Base-by-base conservation (phyloP, 2,797 vertebrate species). In the Sebastes minor region DNA sequence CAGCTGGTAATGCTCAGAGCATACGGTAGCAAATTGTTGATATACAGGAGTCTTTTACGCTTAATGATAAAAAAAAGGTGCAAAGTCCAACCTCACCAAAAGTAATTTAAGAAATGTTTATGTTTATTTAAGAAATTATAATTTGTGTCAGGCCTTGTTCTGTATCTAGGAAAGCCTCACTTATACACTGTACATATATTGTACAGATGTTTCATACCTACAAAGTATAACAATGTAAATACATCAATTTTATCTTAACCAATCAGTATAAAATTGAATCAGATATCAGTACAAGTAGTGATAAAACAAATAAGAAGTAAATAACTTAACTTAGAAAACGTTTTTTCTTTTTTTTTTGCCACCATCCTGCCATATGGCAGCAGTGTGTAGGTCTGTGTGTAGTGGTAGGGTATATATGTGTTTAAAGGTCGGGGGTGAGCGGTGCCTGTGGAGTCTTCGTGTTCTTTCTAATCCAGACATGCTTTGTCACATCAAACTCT, bases 401-500 rank as follows among this genome's bases (percentile, higher is more conserved):
- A 9, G 8, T 68, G 42, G 42, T 18, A 42, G 11, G 20, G 9
- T 59, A 7, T 52, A 20, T 12, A 57, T 71, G 61, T 74, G 66
- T 71, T 73, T 20, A 59, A 75, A 57, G 53, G 25, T 65, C 22
- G 8, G 66, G 66, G 30, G 6, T 74, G 68, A 67, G 65, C 7
- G 56, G 38, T 52, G 52, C 60, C 35, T 55, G 30, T 6, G 4
- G 33, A 49, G 56, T 76, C 61, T n/a, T 77, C 60, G 46, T 79
- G 73, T 53, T 65, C 53, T 75, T 61, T 82, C 32, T 71, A 56
- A 74, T 76, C 53, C 59, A 70, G 82, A 89, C 79, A 83, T 56
- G 82, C 80, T 81, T 76, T 81, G 82, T 81, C 84, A 66, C 83
- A 76, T 80, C 59, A 80, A 27, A 62, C 56, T 81, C 72, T 27